Base-by-base conservation (phyloP, 2,888 invertebrate genomes). In the Phengaris arion region DNA sequence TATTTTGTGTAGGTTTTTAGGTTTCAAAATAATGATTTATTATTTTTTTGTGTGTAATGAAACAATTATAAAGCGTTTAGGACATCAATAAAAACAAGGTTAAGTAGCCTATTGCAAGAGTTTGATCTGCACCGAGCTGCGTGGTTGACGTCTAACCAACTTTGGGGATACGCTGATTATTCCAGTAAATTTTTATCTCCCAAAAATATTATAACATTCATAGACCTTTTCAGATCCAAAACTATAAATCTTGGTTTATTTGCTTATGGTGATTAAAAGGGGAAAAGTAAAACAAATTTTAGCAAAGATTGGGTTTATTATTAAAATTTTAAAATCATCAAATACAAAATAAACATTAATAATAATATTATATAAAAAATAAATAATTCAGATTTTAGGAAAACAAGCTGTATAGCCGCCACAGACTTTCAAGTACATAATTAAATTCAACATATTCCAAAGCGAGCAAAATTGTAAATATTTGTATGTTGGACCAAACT, bases 291-390 rank as follows among this genome's bases (percentile, higher is more conserved):
- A 52, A 75, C 45, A 45, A 46, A 69, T 46, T 77, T 79, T 76
- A 77, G 76, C 80, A 80, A 81, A 81, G 77, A 78, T 77, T 74
- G 80, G 82, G 80, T 64, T 82, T 87, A 83, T 86, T 85, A 84
- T 85, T 79, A 77, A 80, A 86, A 86, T 81, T 81, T 82, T 81
- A 82, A 81, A 82, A 81, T 81, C 79, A 84, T 79, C 81, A 83
- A 81, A 80, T 81, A 83, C 81, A 22, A 84, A 75, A n/a, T n/a
- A 79, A 80, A 80, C 75, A 76, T 79, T 72, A 52, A 69, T 69
- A 48, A 51, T 15, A 64, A 69, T 69, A 48, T 69, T 15, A 64
- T 6, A 22, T 64, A 54, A 54, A 72, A 72, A 72, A 72, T 72
- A 72, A 72, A 72, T 72, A 54, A 72, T 72, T 54, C 13, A 52